Conservation (phyloP, 2,888 invertebrate genomes). For the Ormyrus labotus region DNA sequence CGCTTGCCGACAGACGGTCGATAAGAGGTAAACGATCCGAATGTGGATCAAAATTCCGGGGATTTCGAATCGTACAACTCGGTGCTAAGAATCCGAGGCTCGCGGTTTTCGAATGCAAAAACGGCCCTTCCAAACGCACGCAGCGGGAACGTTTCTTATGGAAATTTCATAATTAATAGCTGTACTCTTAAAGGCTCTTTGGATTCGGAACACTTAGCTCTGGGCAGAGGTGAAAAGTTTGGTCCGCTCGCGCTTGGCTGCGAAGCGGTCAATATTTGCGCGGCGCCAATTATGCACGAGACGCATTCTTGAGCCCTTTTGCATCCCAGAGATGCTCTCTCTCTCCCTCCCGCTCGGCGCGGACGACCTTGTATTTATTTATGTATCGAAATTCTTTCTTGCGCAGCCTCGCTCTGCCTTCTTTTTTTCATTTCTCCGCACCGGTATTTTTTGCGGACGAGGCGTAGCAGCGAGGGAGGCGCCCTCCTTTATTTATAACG, state of each 20-base stretch:
- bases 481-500: conserved; percentile 26
- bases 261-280: conserved; percentile 32
- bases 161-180: conserved; percentile 26
- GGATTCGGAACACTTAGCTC: not conserved
- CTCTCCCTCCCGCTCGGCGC: conserved; percentile 55
- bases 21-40: conserved; percentile 54
- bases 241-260: not conserved
- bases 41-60: conserved; percentile 51
- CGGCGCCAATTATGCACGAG: conserved; percentile 6
- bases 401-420: not conserved
- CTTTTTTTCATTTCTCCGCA: conserved; percentile 1
- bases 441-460: not conserved
- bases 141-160: conserved; percentile 5
- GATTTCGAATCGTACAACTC: not conserved
- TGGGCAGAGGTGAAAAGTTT: not conserved
- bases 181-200: not conserved
- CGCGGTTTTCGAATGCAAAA: not conserved
- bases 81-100: too few species aligned
- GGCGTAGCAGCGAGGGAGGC: not conserved
- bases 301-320: conserved; percentile 14
- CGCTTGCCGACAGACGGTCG: conserved; percentile 33
- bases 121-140: not conserved
- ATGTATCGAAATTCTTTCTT: conserved; percentile 64
- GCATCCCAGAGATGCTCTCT: conserved; percentile 3
- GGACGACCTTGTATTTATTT: conserved; percentile 70